Evolutionary conservation across 2,888 invertebrate genomes (phyloP).

Genomic region (Dinocampus coccinellae): DNA sequence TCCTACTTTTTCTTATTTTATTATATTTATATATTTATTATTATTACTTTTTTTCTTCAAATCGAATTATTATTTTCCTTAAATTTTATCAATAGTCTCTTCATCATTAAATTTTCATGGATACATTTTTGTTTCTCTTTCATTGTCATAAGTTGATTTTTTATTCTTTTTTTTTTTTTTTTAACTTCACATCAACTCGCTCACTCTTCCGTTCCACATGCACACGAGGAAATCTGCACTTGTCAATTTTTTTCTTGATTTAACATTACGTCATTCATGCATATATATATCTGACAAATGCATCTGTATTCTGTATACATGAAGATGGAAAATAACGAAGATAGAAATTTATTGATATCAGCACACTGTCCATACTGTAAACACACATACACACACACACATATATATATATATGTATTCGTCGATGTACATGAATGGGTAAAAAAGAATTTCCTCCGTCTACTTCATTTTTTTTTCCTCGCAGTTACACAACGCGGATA

Average conservation of each 20-base stretch:
- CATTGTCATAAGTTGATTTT: too few species aligned
- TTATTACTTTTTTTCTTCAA: not conserved
- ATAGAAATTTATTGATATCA: constrained; percentile 34
- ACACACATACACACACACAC: too few species aligned
- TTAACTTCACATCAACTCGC: not conserved
- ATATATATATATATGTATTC: constrained; percentile 15
- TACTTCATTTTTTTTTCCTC: not conserved
- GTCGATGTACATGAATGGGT: not conserved
- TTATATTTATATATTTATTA: not conserved
- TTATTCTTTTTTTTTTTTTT: too few species aligned
- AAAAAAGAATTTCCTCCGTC: not conserved
- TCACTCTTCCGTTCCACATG: not conserved
- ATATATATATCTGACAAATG: too few species aligned
- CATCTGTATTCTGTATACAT: too few species aligned
- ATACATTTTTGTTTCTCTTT: too few species aligned
- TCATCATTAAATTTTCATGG: too few species aligned
- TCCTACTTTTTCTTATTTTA: not conserved
- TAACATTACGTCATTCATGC: constrained; percentile 28
- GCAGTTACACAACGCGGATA: constrained; percentile 35
- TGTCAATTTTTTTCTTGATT: constrained; percentile 41
- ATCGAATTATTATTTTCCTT: not conserved
- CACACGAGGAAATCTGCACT: constrained; percentile 43
- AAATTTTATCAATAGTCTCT: too few species aligned
- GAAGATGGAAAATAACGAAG: constrained; percentile 7
- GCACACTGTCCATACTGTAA: constrained; percentile 34